Base-by-base conservation (phyloP, 2,797 vertebrate genomes). In the Lacerta viridis region DNA sequence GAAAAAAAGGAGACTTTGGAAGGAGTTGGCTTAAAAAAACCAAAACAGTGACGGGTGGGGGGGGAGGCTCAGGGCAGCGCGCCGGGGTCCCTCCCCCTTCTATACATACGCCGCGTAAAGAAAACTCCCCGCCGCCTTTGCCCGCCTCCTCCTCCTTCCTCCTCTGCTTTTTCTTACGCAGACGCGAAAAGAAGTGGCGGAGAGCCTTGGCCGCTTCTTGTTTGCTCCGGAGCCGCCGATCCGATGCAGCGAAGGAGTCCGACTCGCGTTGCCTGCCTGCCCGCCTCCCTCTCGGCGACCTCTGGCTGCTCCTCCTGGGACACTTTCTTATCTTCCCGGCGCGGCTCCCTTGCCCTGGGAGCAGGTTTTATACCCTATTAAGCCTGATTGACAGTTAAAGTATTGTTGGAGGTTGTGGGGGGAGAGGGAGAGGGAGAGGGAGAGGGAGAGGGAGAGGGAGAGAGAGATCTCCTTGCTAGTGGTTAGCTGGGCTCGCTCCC, bases 371-470 rank as follows among this genome's bases (percentile, higher is more conserved):
- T 97, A 96, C 96, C 96, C 97, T 95, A 98, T 98, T 98, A 98
- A 99, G 98, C 98, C 98, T 99, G 98, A 99, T 98, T 98, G 98
- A 98, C 98, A 98, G 98, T 97, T 97, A 96, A 97, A 98, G 97
- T 98, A 97, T 97, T 94, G 96, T 97, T 95, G 95, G 97, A 97
- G 96, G 80, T 27, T 18, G 72, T 0, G 25, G 2, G 10, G 2
- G 61, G 96, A 5, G 39, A 5, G 39, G 39, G 39, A 4, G 39
- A 2, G n/a, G n/a, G n/a, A n/a, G n/a, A n/a, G n/a, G n/a, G 39
- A 39, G 39, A 41, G 39, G 4, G 39, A 41, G 97, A 95, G 2
- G 61, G 96, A 5, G 39, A 5, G 39, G 2, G 36, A 29, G 61
- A 7, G 3, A 6, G 61, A 20, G 61, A 50, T 2, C 27, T 96